Evolutionary conservation across 2,113 vertebrate species (phyloP).

Genomic region (Peromyscus californicus): DNA sequence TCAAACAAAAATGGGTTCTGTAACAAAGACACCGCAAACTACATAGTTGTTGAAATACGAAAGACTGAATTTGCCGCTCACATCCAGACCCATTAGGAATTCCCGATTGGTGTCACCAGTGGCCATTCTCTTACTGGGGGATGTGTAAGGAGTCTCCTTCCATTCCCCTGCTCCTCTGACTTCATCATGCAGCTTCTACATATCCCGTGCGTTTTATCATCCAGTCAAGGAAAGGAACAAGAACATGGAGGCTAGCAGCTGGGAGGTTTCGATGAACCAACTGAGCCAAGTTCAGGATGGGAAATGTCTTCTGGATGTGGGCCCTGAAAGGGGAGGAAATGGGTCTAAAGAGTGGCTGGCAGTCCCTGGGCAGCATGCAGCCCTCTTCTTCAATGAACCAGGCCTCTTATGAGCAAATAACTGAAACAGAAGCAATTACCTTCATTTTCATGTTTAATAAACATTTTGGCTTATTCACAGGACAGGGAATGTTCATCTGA

Average conservation of each 20-base stretch:
- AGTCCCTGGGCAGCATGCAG: background rate
- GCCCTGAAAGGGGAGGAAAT: background rate
- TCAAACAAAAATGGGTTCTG: background rate
- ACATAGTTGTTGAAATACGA: background rate
- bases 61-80: background rate
- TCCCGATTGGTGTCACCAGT: background rate
- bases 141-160: background rate
- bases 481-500: background rate
- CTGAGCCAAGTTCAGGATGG: background rate
- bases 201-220: background rate
- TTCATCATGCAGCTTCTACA: background rate
- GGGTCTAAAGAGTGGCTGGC: background rate
- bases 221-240: background rate
- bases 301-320: background rate
- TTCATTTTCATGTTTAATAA: background rate
- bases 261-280: background rate
- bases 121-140: fast-evolving
- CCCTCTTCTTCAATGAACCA: background rate
- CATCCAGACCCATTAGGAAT: background rate
- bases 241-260: background rate
- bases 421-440: background rate
- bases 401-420: background rate
- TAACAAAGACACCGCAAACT: background rate
- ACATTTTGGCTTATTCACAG: background rate
- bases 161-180: background rate